phyloP scores from a whole-genome alignment of 1,140 invertebrate species.

The Drosophila pseudoobscura region DNA sequence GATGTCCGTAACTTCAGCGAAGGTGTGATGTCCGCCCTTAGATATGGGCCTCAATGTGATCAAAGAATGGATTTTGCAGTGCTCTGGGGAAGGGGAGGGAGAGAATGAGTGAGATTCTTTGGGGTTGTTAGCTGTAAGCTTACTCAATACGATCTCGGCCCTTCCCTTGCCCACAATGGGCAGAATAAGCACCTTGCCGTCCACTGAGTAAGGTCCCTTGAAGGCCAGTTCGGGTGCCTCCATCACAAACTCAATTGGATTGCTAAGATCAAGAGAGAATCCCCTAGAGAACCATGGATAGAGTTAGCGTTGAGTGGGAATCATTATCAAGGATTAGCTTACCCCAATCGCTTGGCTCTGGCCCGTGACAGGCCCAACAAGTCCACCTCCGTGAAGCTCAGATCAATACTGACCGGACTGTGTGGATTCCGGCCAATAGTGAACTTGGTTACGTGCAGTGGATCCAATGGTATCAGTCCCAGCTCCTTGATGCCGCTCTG shows the following conservation, averaged over 20 bases:
- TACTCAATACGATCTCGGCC: constrained; percentile 56
- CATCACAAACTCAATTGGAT: constrained; percentile 40
- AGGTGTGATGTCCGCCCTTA: constrained; percentile 51
- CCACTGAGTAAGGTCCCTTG: constrained; percentile 84
- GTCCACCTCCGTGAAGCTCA: constrained; percentile 79
- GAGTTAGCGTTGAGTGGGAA: neutral
- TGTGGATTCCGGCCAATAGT: constrained; percentile 54
- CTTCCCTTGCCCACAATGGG: constrained; percentile 85
- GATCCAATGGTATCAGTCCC: constrained; percentile 59
- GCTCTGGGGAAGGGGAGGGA: constrained; percentile 11
- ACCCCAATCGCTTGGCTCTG: constrained; percentile 45
- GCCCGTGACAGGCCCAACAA: constrained; percentile 75
- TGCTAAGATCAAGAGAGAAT: constrained; percentile 47
- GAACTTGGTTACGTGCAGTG: constrained; percentile 65
- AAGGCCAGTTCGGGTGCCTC: constrained; percentile 66
- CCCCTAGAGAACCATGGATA: constrained; percentile 28
- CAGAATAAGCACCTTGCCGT: constrained; percentile 84
- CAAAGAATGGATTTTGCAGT: constrained; percentile 26
- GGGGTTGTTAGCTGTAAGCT: neutral
- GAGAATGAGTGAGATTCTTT: neutral
- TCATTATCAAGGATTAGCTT: constrained; percentile 10
- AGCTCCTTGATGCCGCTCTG: constrained; percentile 55
- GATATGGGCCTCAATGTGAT: constrained; percentile 32
- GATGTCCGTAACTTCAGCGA: constrained; percentile 35
- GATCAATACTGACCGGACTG: constrained; percentile 69